Evolutionary conservation across 2,797 vertebrate species (phyloP).

Genomic region (Synaphobranchus kaupii): DNA sequence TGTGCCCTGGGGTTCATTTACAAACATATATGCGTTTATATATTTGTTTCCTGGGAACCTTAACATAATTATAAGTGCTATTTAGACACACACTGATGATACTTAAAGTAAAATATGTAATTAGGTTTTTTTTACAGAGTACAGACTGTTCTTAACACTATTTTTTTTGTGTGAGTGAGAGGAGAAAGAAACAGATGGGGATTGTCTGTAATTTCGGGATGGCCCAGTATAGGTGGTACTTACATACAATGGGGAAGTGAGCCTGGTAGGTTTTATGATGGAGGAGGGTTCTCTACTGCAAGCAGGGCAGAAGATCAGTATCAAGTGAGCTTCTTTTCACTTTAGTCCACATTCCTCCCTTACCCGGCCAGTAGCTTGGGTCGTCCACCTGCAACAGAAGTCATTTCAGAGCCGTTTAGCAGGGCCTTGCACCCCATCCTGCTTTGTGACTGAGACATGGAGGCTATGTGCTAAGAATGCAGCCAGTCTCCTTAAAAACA

Average conservation of each 20-base stretch:
- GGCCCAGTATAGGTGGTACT: conserved; percentile 38
- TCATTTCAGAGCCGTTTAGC: conserved; percentile 33
- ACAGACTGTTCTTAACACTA: neutral
- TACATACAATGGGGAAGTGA: conserved; percentile 44
- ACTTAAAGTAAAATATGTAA: neutral
- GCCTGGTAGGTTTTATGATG: conserved; percentile 40
- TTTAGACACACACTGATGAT: neutral
- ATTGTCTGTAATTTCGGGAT: neutral
- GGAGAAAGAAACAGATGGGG: neutral
- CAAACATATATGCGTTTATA: neutral
- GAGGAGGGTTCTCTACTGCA: conserved; percentile 43
- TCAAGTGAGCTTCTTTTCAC: conserved; percentile 56
- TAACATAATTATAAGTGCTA: neutral
- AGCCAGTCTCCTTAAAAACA: neutral
- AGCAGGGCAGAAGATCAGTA: conserved; percentile 35
- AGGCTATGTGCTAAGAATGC: neutral
- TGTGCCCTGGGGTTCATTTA: neutral
- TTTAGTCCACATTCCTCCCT: conserved; percentile 71
- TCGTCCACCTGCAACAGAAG: conserved; percentile 42
- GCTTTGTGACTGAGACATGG: neutral
- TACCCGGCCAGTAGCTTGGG: conserved; percentile 48
- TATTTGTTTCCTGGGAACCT: neutral
- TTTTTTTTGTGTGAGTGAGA: neutral
- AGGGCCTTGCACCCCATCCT: neutral
- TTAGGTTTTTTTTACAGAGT: neutral